phyloP scores from a whole-genome alignment of 2,797 vertebrate genomes.

The Artibeus lituratus region DNA sequence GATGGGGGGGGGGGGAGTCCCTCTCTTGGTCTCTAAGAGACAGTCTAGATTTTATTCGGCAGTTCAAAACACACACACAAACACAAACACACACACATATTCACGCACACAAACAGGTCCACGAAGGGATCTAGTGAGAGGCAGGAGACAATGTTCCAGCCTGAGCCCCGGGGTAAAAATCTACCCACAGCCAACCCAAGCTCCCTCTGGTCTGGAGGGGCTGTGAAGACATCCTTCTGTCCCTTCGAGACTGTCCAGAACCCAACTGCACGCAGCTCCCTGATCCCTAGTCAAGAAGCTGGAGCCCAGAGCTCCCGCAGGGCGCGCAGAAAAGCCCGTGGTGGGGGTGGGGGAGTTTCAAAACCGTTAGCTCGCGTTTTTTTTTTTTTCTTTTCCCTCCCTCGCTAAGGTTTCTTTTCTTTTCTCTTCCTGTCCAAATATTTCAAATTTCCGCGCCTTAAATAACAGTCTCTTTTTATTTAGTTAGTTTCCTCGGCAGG shows the following conservation, averaged over 20 bases:
- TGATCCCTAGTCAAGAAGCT: background rate
- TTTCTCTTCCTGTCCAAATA: slow-evolving; percentile 87
- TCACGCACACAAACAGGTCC: background rate
- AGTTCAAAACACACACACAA: background rate
- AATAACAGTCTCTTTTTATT: slow-evolving; percentile 82
- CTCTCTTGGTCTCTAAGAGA: background rate
- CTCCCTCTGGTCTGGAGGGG: background rate
- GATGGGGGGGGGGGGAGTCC: background rate
- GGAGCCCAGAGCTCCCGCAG: slow-evolving; percentile 34
- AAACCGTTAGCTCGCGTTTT: slow-evolving; percentile 78
- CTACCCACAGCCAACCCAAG: background rate
- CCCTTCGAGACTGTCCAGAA: background rate
- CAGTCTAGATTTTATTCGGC: slow-evolving; percentile 8
- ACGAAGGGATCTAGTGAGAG: slow-evolving; percentile 1
- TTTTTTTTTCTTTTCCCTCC: slow-evolving; percentile 34
- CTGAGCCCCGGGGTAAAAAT: background rate
- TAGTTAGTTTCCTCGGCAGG: slow-evolving; percentile 76
- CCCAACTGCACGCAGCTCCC: background rate
- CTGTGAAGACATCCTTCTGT: slow-evolving; percentile 21
- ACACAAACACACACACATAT: background rate
- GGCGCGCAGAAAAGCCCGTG: slow-evolving; percentile 49
- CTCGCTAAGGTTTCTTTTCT: slow-evolving; percentile 78
- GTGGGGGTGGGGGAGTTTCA: slow-evolving; percentile 72
- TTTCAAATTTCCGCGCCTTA: slow-evolving; percentile 87
- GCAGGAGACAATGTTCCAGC: slow-evolving; percentile 12